Conservation (phyloP, 2,888 invertebrate species). For the Leucania comma region DNA sequence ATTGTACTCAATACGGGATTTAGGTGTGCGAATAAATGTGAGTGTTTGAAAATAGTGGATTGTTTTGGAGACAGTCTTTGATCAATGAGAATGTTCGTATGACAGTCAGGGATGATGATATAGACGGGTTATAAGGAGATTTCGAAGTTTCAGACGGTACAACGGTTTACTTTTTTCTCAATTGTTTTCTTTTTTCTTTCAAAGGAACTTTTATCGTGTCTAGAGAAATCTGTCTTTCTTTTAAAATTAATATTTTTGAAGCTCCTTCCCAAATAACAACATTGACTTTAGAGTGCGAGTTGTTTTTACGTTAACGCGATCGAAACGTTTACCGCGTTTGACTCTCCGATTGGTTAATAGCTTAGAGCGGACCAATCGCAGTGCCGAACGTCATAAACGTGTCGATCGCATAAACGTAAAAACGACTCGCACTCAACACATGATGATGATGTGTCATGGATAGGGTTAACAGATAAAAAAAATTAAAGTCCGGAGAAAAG, state of each 20-base stretch:
- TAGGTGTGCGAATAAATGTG: slow-evolving; percentile 45
- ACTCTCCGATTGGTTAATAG: no score
- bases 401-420: no score
- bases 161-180: background rate
- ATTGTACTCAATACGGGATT: slow-evolving; percentile 47
- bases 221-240: background rate
- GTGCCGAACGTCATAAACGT: no score
- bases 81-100: slow-evolving; percentile 13
- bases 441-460: no score
- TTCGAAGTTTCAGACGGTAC: background rate
- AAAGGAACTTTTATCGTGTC: background rate
- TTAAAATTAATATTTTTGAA: background rate
- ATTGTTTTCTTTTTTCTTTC: background rate
- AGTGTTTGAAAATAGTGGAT: slow-evolving; percentile 27
- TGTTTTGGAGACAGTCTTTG: slow-evolving; percentile 13
- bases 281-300: background rate
- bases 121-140: background rate
- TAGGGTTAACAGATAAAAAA: no score
- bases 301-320: no score
- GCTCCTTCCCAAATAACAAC: background rate
- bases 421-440: no score
- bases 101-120: slow-evolving; percentile 1
- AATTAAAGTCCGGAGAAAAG: no score
- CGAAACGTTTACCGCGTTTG: no score
- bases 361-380: no score